Base-by-base conservation (phyloP, 2,888 invertebrate genomes). In the Margaritifera margaritifera region DNA sequence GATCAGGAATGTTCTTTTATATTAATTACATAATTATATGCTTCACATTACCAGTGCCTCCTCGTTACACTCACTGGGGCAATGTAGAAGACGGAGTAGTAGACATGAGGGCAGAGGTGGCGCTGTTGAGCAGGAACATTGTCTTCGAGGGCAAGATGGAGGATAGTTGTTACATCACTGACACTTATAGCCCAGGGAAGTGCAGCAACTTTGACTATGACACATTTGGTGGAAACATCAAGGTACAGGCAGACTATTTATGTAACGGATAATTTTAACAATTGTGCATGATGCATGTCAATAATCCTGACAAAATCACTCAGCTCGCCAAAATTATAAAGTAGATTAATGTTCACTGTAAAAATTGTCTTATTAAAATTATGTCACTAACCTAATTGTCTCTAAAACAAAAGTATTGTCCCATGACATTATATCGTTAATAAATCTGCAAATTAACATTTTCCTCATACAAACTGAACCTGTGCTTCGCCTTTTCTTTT, bases 81-180 rank as follows among this genome's bases (percentile, higher is more conserved):
- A 76, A 71, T 57, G 52, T 81, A 4, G 68, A 69, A 18, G 64
- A 80, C 52, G 75, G 78, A 11, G 80, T 84, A 24, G 42, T 42
- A 15, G 84, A 84, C 65, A 72, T 79, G 78, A 62, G 83, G 42
- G 84, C 77, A 0, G 85, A 85, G 64, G 81, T 85, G 24, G 84
- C 80, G 4, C 64, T 84, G 51, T 62, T 84, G 31, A 71, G 80
- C 20, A 69, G 84, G 22, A 82, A 84, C 64, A 78, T 85, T 56
- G 66, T 74, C n/a, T 77, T 84, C 31, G 68, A 77, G 25, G 84
- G 84, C 2, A 74, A 77, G 58, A 70, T 84, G 72, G 74, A 80
- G 56, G 57, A 60, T 2, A 4, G 22, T 1, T 85, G 85, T 68
- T 72, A 72, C 1, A 2, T 60, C 11, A 58, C 52, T 19, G 80